A percentile compares a stretch with the other conserved stretches of the same genome.
These are phyloP conservation scores for Diplodus puntazzo DNA, from an alignment of 2,797 vertebrate genomes.

Conservation along the genomic window DNA sequence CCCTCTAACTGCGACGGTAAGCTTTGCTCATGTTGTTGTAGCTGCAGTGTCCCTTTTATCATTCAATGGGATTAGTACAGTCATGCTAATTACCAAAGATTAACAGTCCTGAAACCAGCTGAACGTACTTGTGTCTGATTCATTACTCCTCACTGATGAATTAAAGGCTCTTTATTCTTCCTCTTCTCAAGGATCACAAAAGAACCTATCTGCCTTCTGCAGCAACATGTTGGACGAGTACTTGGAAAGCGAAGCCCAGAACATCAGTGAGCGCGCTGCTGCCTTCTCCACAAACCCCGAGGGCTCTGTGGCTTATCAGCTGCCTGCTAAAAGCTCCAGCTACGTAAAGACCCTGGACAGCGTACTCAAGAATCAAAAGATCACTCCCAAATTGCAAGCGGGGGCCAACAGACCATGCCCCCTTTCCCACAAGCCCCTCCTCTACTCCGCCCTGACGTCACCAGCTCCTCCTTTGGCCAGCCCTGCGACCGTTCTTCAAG, in stretches of 20 bases:
- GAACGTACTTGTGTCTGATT: constrained; percentile 39
- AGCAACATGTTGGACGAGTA: constrained; percentile 98
- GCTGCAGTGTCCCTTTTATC: constrained; percentile 22
- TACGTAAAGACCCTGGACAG: constrained; percentile 97
- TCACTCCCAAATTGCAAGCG: not conserved
- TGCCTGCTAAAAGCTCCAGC: constrained; percentile 94
- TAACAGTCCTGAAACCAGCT: constrained; percentile 41
- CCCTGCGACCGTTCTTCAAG: not conserved
- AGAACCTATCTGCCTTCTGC: constrained; percentile 97
- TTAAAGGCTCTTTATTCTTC: constrained; percentile 35
- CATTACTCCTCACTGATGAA: constrained; percentile 29
- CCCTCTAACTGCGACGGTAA: constrained; percentile 76
- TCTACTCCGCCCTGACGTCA: constrained; percentile 36
- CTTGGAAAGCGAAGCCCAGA: constrained; percentile 94
- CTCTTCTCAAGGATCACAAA: constrained; percentile 75
- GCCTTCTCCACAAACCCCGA: constrained; percentile 87
- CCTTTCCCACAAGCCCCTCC: constrained; percentile 66
- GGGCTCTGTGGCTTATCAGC: constrained; percentile 90
- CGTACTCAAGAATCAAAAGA: constrained; percentile 85
- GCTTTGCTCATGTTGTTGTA: constrained; percentile 9
- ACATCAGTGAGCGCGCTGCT: constrained; percentile 91
- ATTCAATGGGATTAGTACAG: constrained; percentile 22
- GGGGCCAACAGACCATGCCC: constrained; percentile 80
- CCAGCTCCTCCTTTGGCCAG: constrained; percentile 31
- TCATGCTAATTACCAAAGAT: constrained; percentile 48